These are phyloP conservation scores for Macroglossus sobrinus DNA, from an alignment of 2,113 vertebrate genomes.

Conservation along the genomic window DNA sequence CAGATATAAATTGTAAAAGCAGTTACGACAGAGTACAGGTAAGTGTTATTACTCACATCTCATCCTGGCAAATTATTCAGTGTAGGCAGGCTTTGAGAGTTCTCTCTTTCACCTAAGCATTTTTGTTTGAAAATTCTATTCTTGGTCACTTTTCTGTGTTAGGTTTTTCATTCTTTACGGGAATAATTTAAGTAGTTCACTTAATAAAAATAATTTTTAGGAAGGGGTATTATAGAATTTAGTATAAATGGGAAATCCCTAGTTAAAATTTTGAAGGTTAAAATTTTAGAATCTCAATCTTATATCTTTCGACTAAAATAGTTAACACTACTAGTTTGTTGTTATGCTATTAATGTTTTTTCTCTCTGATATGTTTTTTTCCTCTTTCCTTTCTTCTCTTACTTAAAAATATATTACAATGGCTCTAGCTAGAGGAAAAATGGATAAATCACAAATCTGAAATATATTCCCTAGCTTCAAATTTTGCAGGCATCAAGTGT, in stretches of 20 bases:
- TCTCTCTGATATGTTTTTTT: neutral
- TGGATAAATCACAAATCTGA: neutral
- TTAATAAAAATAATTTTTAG: conserved; percentile 3
- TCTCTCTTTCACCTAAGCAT: neutral
- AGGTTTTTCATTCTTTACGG: neutral
- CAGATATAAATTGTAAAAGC: neutral
- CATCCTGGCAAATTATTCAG: neutral
- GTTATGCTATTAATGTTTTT: neutral
- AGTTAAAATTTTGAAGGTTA: neutral
- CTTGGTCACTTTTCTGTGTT: neutral
- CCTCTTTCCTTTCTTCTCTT: neutral
- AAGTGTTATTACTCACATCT: neutral
- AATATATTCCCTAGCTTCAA: neutral
- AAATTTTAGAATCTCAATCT: neutral
- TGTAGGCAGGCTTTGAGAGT: neutral
- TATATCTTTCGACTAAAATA: neutral
- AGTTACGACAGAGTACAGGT: neutral
- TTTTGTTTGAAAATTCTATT: neutral
- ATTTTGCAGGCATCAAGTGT: neutral
- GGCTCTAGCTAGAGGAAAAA: neutral
- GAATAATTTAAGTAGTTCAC: neutral
- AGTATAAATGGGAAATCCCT: neutral
- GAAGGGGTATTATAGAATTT: neutral
- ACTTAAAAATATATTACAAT: neutral
- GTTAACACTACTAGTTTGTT: neutral